phyloP scores from a whole-genome alignment of 2,888 invertebrate genomes.

The Margaritifera margaritifera region DNA sequence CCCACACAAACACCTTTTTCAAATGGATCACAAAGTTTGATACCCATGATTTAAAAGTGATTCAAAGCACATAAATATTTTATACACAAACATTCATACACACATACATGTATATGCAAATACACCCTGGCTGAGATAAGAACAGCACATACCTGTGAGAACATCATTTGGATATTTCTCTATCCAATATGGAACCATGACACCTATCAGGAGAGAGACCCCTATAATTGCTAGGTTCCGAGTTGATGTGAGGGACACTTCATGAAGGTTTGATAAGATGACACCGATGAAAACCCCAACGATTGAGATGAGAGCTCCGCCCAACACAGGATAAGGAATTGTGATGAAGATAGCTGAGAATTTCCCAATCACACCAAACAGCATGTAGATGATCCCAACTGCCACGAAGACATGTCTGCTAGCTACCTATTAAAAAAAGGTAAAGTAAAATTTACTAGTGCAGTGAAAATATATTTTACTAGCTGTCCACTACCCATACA shows the following conservation, averaged over 20 bases:
- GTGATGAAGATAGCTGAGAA: constrained; percentile 72
- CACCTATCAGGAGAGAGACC: constrained; percentile 87
- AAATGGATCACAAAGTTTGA: no score
- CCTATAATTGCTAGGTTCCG: constrained; percentile 86
- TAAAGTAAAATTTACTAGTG: not conserved
- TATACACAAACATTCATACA: no score
- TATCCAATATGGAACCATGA: constrained; percentile 74
- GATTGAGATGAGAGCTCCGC: constrained; percentile 51
- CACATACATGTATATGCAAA: no score
- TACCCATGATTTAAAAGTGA: no score
- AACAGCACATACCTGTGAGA: constrained; percentile 43
- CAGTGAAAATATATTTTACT: not conserved
- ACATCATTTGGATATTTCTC: constrained; percentile 41
- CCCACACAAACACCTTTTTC: no score
- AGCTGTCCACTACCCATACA: no score
- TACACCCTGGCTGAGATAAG: not conserved
- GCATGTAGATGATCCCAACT: constrained; percentile 69
- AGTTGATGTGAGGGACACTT: constrained; percentile 82
- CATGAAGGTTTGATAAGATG: constrained; percentile 46
- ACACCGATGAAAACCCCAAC: constrained; percentile 50
- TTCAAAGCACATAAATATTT: no score
- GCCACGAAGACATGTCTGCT: constrained; percentile 71
- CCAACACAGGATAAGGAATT: constrained; percentile 74
- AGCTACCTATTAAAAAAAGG: constrained; percentile 61
- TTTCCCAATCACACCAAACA: constrained; percentile 71